phyloP scores from a whole-genome alignment of 2,113 vertebrate species.

The Chrysochloris asiatica region DNA sequence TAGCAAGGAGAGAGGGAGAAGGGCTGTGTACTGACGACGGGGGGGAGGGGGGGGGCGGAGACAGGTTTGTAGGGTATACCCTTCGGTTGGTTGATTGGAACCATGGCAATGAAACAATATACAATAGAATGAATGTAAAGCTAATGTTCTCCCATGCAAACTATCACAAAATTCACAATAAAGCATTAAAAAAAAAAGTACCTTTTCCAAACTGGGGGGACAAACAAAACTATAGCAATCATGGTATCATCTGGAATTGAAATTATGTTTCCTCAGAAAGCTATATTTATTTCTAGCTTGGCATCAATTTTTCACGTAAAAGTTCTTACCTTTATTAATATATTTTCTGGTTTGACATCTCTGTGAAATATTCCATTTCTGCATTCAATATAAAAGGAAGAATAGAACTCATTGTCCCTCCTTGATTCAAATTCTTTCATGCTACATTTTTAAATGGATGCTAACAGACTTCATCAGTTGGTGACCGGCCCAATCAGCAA shows the following conservation, averaged over 20 bases:
- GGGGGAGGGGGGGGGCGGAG: too few species aligned
- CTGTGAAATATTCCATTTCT: constrained; percentile 94
- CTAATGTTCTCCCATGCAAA: too few species aligned
- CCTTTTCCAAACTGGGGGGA: background rate
- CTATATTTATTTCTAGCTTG: background rate
- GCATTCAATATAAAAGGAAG: constrained; percentile 63
- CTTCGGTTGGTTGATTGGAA: too few species aligned
- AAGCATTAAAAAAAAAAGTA: too few species aligned
- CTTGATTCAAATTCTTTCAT: background rate
- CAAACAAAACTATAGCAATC: background rate
- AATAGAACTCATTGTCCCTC: constrained; percentile 3
- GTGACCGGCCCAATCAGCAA: background rate
- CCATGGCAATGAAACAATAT: too few species aligned
- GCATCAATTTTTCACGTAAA: background rate
- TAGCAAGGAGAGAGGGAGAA: too few species aligned
- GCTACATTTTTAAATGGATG: background rate
- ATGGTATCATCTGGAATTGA: rapidly evolving
- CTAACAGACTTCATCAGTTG: background rate
- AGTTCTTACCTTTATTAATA: constrained; percentile 90
- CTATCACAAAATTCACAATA: too few species aligned
- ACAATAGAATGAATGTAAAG: too few species aligned
- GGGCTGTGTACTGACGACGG: too few species aligned
- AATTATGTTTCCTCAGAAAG: background rate
- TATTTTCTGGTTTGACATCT: constrained; percentile 93
- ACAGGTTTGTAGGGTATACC: too few species aligned